Conservation (phyloP, 2,888 invertebrate species). For the Chymomyza caudatula region DNA sequence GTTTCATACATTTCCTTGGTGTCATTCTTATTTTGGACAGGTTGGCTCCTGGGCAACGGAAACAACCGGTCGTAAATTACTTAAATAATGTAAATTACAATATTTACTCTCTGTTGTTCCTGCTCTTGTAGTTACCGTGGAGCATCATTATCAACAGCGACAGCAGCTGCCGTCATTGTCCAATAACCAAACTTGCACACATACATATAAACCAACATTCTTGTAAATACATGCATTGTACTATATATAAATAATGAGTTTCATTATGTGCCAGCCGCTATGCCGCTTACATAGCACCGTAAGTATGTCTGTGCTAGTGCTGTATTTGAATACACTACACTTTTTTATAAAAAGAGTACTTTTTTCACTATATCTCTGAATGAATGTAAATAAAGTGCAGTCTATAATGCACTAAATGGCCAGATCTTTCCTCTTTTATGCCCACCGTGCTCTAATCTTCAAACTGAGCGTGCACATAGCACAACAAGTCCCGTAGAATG, state of each 20-base stretch:
- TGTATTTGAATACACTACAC: background rate
- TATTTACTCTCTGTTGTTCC: constrained; percentile 56
- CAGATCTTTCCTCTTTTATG: too few relatives aligned
- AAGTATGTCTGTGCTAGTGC: too few relatives aligned
- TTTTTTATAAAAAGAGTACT: background rate
- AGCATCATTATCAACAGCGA: background rate
- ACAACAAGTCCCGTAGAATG: too few relatives aligned
- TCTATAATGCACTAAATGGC: too few relatives aligned
- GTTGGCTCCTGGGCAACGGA: constrained; percentile 38
- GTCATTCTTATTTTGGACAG: constrained; percentile 20
- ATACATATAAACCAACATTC: constrained; percentile 1
- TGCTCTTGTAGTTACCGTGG: constrained; percentile 8
- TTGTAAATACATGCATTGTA: constrained; percentile 1
- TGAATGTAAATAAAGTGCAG: too few relatives aligned
- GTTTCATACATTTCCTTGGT: constrained; percentile 18
- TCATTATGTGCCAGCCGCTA: constrained; percentile 59
- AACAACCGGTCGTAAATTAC: constrained; percentile 62
- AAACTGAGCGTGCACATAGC: too few relatives aligned
- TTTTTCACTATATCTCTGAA: too few relatives aligned
- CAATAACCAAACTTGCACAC: background rate
- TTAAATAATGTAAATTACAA: constrained; percentile 68
- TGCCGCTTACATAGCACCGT: constrained; percentile 3
- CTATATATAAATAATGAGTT: constrained; percentile 59
- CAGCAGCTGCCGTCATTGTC: background rate
- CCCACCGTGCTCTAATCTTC: too few relatives aligned